Evolutionary conservation across 1,140 invertebrate genomes (phyloP), one percentile per base, ranked within the genome.

Genomic region (Eciton burchellii): DNA sequence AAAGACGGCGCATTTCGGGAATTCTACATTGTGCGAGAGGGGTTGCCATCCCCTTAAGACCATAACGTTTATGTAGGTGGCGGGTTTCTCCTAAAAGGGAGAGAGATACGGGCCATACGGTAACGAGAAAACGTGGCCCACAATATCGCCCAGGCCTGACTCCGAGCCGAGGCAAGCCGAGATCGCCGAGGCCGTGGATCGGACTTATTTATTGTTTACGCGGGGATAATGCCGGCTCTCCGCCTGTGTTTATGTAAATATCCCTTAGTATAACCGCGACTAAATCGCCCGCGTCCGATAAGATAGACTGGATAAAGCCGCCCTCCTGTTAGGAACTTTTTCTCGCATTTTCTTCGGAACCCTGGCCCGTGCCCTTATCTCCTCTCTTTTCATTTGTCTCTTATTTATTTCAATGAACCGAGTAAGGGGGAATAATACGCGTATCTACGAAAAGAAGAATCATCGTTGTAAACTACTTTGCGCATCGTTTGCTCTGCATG

Each of bases 41-140:
- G 85, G 76, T 65, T 63, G 60, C 12, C 79, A 88, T 66, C 68
- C 87, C 83, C 87, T 88, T 63, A 88, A 88, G 83, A 85, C 83
- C 83, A 85, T 88, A 88, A 88, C 83, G 79, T 88, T 88, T 82
- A 83, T 85, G 86, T 88, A 88, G 72, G 76, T 81, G 81, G 35
- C 49, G 45, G 70, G 24, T 65, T 45, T 73, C 35, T 70, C 56
- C 49, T 49, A 54, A 84, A 83, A 63, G 81, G 60, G 68, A 59
- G 56, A 56, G 56, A 88, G 86, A 87, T 84, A 76, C 52, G 71
- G 45, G 52, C 35, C 63, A 56, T 76, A 63, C 56, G 68, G 81
- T 86, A 87, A 86, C 68, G 84, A 87, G 81, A 73, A 86, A 86
- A 87, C 81, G 85, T 76, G 83, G 59, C 47, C 26, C 41, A 63